Conservation (phyloP, 2,797 vertebrate genomes). For the Staurois parvus region DNA sequence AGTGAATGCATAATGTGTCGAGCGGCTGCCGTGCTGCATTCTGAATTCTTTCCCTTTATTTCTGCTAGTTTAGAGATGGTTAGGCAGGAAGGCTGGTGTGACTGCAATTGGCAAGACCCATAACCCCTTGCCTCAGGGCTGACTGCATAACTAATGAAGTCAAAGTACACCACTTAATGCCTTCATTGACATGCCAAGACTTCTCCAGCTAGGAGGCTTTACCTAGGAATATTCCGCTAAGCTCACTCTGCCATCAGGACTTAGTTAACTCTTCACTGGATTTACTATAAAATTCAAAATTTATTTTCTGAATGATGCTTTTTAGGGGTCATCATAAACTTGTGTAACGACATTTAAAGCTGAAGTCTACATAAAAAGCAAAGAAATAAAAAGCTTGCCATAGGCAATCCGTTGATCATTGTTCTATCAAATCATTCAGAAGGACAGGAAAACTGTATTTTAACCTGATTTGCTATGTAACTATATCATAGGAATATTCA, state of each 20-base stretch:
- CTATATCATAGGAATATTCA: no score
- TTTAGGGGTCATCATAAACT: neutral
- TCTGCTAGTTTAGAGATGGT: slow-evolving; percentile 12
- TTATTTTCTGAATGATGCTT: neutral
- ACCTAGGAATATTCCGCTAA: neutral
- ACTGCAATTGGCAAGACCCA: slow-evolving; percentile 32
- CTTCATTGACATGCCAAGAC: slow-evolving; percentile 22
- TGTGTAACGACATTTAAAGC: no score
- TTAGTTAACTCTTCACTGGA: slow-evolving; percentile 6
- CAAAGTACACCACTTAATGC: slow-evolving; percentile 20
- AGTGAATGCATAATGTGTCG: slow-evolving; percentile 21
- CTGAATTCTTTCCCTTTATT: slow-evolving; percentile 46
- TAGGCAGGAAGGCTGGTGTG: slow-evolving; percentile 20
- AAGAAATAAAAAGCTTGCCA: no score
- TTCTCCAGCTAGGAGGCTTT: neutral
- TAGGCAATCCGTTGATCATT: no score
- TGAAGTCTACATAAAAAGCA: no score
- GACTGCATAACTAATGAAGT: slow-evolving; percentile 56
- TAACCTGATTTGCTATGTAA: no score
- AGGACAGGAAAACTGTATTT: no score
- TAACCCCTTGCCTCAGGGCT: slow-evolving; percentile 27
- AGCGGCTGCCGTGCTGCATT: neutral
- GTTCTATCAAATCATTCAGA: no score
- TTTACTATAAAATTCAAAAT: neutral
- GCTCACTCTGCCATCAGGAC: neutral